Percentiles rank a stretch among this genome's conserved stretches.
Evolutionary conservation across 2,113 vertebrate species (phyloP).

Genomic region (Gavialis gangeticus): DNA sequence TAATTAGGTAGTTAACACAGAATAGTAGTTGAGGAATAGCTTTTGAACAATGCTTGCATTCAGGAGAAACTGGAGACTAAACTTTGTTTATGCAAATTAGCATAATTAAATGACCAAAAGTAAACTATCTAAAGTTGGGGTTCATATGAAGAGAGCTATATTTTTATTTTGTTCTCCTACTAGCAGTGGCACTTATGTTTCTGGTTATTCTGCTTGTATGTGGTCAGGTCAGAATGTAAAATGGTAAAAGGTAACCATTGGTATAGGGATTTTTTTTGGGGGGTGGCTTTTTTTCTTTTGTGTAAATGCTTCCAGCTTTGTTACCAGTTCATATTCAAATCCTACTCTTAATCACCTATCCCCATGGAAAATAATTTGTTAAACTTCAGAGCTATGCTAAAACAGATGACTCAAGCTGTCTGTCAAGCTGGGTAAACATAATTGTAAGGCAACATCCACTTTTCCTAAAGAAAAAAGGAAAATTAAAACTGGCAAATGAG

Average conservation of each 20-base stretch:
- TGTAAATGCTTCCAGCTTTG: background rate
- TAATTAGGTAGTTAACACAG: background rate
- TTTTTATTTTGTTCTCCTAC: background rate
- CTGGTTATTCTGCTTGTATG: background rate
- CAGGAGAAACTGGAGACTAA: too few species aligned
- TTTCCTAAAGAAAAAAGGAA: background rate
- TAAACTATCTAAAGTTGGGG: background rate
- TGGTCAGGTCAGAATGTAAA: background rate
- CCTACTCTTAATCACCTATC: too few species aligned
- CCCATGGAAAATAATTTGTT: background rate
- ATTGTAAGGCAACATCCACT: background rate
- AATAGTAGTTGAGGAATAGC: background rate
- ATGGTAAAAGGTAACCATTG: background rate
- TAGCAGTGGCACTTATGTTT: background rate
- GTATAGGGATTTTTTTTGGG: background rate
- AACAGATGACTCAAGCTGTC: background rate
- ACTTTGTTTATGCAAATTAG: background rate
- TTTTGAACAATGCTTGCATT: background rate
- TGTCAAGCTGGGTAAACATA: background rate
- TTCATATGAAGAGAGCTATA: background rate
- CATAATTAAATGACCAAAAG: background rate
- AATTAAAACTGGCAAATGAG: background rate
- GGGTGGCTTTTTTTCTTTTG: background rate
- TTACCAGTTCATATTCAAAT: background rate
- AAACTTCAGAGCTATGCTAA: background rate